A percentile compares a stretch with the other conserved stretches of the same genome.
Conservation (phyloP, 2,797 vertebrate species). For the Protonibea diacanthus region DNA sequence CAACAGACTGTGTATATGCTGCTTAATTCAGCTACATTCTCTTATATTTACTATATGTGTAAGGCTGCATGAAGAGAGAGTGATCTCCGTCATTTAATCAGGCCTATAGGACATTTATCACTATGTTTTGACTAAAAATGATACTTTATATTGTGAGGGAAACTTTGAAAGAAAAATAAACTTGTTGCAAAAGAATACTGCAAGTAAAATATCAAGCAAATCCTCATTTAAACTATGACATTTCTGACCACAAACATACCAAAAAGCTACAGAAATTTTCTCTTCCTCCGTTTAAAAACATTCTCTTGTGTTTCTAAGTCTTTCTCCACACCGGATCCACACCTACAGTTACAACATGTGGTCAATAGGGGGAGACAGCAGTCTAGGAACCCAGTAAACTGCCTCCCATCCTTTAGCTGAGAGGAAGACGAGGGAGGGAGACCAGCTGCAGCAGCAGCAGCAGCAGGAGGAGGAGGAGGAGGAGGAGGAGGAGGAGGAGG, state of each 20-base stretch:
- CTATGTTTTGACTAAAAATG: background rate
- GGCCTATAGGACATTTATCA: background rate
- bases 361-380: constrained; percentile 85
- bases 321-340: background rate
- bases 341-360: constrained; percentile 26
- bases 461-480: background rate
- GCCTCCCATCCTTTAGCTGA: background rate
- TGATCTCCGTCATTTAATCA: background rate
- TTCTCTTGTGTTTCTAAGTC: constrained; percentile 16
- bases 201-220: background rate
- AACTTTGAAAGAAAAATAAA: background rate
- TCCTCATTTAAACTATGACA: background rate
- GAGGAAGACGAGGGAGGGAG: background rate
- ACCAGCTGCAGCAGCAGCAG: background rate
- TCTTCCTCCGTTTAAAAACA: background rate
- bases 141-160: background rate
- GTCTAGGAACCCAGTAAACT: constrained; percentile 66
- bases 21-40: constrained; percentile 31
- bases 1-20: constrained; percentile 15
- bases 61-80: background rate
- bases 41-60: constrained; percentile 4
- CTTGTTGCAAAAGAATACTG: rapidly evolving
- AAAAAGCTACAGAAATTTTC: background rate
- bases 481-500: background rate
- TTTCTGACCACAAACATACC: background rate